Percentiles rank a stretch among this genome's conserved stretches.
Evolutionary conservation across 2,888 invertebrate species (phyloP).

Genomic region (Mimas tiliae): DNA sequence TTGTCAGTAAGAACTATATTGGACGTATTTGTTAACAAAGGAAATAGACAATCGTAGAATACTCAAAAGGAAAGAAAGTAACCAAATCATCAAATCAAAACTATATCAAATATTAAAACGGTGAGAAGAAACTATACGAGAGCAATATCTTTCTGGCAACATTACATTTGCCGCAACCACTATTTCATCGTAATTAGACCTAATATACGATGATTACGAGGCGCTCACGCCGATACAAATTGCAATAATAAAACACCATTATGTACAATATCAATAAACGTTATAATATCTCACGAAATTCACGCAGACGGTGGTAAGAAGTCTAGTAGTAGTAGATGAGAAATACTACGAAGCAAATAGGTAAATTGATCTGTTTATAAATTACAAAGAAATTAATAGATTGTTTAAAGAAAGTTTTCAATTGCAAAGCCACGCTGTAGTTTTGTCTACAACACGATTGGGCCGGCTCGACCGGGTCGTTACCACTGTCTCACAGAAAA

Average conservation of each 20-base stretch:
- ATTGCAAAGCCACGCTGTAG: too few relatives aligned
- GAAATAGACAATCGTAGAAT: neutral
- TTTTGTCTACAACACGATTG: too few relatives aligned
- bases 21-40: too few relatives aligned
- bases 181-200: constrained; percentile 30
- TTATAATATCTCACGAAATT: constrained; percentile 43
- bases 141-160: neutral
- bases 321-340: neutral
- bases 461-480: too few relatives aligned
- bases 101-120: neutral
- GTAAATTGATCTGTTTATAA: neutral
- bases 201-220: constrained; percentile 56
- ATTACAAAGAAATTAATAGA: neutral
- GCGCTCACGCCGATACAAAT: constrained; percentile 47
- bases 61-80: neutral
- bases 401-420: too few relatives aligned
- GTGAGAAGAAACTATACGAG: neutral
- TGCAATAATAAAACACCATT: constrained; percentile 61
- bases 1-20: too few relatives aligned
- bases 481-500: too few relatives aligned
- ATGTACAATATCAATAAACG: constrained; percentile 55
- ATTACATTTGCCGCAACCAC: neutral
- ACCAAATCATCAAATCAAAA: neutral
- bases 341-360: neutral
- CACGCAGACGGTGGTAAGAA: neutral